Evolutionary conservation across 2,888 invertebrate species (phyloP).

Genomic region (Stenurella melanura): DNA sequence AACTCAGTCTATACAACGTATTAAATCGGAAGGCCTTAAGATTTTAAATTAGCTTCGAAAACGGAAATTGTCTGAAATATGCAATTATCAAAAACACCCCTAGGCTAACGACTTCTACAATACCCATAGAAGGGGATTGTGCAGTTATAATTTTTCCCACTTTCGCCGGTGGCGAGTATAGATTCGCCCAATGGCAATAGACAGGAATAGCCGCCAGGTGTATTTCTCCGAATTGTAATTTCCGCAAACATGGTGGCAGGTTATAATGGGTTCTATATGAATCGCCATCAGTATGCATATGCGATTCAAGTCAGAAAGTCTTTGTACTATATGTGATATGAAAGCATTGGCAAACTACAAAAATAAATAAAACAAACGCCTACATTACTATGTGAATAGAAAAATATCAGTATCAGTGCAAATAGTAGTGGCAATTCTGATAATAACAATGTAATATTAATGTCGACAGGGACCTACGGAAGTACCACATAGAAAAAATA

Average conservation of each 20-base stretch:
- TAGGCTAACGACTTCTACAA: slow-evolving; percentile 10
- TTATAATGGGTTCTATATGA: slow-evolving; percentile 35
- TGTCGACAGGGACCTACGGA: no score
- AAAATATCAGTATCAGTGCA: no score
- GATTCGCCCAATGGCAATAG: slow-evolving; percentile 34
- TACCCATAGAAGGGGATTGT: slow-evolving; percentile 21
- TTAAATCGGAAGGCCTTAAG: background rate
- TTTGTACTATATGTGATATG: background rate
- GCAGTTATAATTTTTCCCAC: slow-evolving; percentile 9
- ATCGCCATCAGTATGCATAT: slow-evolving; percentile 20
- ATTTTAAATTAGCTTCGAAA: background rate
- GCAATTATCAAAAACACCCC: slow-evolving; percentile 25
- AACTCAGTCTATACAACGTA: background rate
- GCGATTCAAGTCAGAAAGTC: background rate
- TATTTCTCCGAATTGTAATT: slow-evolving; percentile 35
- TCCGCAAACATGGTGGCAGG: slow-evolving; percentile 40
- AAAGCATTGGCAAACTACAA: background rate
- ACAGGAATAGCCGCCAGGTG: slow-evolving; percentile 37
- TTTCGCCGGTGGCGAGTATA: background rate
- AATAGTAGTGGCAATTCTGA: no score
- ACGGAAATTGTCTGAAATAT: slow-evolving; percentile 11
- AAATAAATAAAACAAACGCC: background rate
- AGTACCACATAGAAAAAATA: no score
- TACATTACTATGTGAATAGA: no score
- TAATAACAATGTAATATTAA: no score